Base-by-base conservation (phyloP, 2,888 invertebrate genomes). In the Romanomermis culicivorax region DNA sequence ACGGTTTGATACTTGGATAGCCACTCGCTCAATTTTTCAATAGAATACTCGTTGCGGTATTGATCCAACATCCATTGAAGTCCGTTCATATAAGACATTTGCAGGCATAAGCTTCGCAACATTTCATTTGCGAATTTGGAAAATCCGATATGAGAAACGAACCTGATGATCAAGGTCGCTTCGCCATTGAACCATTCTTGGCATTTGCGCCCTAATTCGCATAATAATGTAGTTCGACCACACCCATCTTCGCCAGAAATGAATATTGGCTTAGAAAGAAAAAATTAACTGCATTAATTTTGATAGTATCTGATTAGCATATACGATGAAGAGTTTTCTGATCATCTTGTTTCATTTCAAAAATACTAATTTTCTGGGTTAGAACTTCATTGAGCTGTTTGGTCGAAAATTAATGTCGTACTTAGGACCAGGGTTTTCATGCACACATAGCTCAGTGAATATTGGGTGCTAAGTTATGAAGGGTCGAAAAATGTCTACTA, bases 161-260 rank as follows among this genome's bases (percentile, higher is more conserved):
- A 49, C 14, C 50, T 7, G 23, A 25, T 11, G 14, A 49, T 29
- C 11, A 49, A 7, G 27, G 29, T 49, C 11, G 29, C 11, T 11
- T 45, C 45, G 29, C 11, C 26, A 23, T 14, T 27, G 17, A 45
- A 23, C 47, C 47, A 45, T 7, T 45, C 23, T 11, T 29, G 25
- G 4, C 7, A 7, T 7, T 11, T 4, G 26, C 11, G 11, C 14
- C 27, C 50, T 11, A 27, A 27, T 49, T 49, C 58, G 53, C 60
- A 59, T 17, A 64, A 42, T 25, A 58, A n/a, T 30, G 61, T 56
- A 17, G 62, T 62, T 55, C 60, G 62, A 7, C 63, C 63, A 7
- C 45, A 51, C 30, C 63, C 63, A 1, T 59, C 52, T 1, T 55
- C 56, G 24, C 63, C 64, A 14, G 27, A 14, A 7, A 56, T 25